Evolutionary conservation across 2,113 vertebrate species (phyloP).

Genomic region (Engraulis encrasicolus): DNA sequence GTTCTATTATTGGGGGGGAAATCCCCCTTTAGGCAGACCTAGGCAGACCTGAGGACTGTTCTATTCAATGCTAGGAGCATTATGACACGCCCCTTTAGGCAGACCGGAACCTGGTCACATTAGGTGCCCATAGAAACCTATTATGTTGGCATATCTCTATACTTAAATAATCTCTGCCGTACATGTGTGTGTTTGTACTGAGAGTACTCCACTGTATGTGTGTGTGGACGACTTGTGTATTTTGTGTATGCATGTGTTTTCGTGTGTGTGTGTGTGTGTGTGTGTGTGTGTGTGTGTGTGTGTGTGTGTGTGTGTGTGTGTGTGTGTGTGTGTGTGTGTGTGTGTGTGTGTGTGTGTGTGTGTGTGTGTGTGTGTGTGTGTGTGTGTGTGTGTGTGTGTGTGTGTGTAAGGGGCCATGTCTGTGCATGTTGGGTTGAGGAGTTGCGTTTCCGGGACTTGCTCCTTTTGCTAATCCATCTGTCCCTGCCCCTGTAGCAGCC

Average conservation of each 20-base stretch:
- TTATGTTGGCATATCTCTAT: too few relatives aligned
- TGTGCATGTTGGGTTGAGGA: background rate
- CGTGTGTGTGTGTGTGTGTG: background rate
- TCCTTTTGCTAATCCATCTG: conserved; percentile 33
- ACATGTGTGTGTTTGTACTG: background rate
- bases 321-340: background rate
- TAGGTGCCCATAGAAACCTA: too few relatives aligned
- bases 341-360: background rate
- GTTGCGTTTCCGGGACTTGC: background rate
- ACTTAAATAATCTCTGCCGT: too few relatives aligned
- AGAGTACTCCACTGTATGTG: too few relatives aligned
- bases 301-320: background rate
- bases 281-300: background rate
- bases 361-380: background rate
- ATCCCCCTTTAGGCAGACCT: too few relatives aligned
- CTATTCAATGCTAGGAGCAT: too few relatives aligned
- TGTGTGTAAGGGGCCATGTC: background rate
- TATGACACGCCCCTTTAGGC: too few relatives aligned
- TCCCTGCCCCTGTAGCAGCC: conserved; percentile 33
- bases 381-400: background rate
- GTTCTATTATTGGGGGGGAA: too few relatives aligned
- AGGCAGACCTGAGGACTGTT: too few relatives aligned
- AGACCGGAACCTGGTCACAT: too few relatives aligned
- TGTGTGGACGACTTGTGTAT: too few relatives aligned
- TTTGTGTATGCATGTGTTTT: too few relatives aligned